Conservation (phyloP, 92 coral and sea anemone genomes). For the Palythoa grandiflora region DNA sequence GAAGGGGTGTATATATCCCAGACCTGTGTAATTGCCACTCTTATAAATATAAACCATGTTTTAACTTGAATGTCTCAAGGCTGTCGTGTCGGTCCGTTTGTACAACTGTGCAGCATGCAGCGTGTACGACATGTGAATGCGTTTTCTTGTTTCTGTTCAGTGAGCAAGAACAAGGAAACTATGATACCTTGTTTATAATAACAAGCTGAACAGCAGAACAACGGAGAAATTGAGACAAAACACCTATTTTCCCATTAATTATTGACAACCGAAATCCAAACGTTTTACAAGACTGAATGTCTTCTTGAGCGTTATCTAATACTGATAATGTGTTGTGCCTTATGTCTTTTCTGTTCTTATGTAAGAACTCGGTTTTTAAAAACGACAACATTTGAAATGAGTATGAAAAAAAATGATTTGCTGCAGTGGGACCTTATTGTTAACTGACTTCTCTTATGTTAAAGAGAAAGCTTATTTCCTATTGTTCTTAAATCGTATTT, state of each 20-base stretch:
- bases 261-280: background rate
- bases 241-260: background rate
- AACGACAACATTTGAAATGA: background rate
- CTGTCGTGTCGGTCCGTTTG: background rate
- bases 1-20: background rate
- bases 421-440: background rate
- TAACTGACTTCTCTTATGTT: background rate
- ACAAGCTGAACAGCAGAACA: background rate
- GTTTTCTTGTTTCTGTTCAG: background rate
- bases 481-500: background rate
- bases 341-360: background rate
- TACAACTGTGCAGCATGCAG: constrained; percentile 9
- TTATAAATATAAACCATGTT: too few species aligned
- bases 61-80: background rate
- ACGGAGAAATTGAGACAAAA: background rate
- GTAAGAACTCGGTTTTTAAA: background rate
- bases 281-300: background rate
- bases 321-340: background rate
- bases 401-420: background rate
- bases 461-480: background rate
- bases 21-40: background rate
- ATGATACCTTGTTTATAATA: constrained; percentile 9
- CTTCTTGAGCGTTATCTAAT: background rate
- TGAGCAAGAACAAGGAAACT: background rate
- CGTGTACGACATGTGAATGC: constrained; percentile 13